Percentiles rank a stretch among this genome's conserved stretches.
Conservation (phyloP, 2,113 vertebrate species). For the Silurus glanis region DNA sequence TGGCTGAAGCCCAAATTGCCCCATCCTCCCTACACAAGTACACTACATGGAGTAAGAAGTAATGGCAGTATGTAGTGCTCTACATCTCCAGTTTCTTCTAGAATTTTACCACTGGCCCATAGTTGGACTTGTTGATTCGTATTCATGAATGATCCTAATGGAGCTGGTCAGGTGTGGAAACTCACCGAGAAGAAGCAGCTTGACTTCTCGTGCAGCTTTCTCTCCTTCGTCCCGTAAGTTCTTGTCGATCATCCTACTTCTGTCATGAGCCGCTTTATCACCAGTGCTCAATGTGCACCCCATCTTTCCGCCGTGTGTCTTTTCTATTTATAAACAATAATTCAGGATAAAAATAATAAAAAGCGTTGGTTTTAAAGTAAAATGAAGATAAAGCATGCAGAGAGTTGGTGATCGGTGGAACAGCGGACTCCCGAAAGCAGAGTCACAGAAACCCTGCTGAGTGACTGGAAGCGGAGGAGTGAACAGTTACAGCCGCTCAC, state of each 20-base stretch:
- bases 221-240: conserved; percentile 96
- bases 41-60: background rate
- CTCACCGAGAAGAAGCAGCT: conserved; percentile 94
- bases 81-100: background rate
- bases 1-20: background rate
- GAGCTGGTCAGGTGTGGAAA: background rate
- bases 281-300: conserved; percentile 94
- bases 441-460: background rate
- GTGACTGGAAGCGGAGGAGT: background rate
- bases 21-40: background rate
- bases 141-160: background rate
- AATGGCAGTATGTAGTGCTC: background rate
- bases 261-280: conserved; percentile 95
- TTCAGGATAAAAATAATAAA: background rate
- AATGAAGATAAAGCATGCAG: conserved; percentile 44
- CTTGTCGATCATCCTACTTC: conserved; percentile 96
- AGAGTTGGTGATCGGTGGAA: background rate
- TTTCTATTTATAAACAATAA: background rate
- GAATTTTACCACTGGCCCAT: background rate
- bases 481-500: background rate
- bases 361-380: conserved; percentile 19
- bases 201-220: conserved; percentile 93
- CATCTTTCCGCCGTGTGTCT: conserved; percentile 71
- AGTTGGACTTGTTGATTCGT: background rate
- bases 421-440: background rate